phyloP scores from a whole-genome alignment of 2,113 vertebrate genomes.

The Engystomops pustulosus region DNA sequence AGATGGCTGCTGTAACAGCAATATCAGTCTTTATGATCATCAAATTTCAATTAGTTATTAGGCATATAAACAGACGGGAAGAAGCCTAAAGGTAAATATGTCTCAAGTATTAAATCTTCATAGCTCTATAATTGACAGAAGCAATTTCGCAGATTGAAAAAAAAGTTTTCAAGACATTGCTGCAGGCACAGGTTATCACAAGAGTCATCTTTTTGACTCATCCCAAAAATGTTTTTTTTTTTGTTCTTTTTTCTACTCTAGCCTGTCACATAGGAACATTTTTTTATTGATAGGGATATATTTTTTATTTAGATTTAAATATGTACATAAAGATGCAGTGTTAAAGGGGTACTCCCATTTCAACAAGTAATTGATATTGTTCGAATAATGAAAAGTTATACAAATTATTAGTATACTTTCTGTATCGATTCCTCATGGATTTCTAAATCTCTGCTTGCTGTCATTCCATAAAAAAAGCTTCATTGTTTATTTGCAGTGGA shows the following conservation, averaged over 20 bases:
- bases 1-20: neutral
- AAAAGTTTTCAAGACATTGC: neutral
- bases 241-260: neutral
- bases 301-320: neutral
- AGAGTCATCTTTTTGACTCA: neutral
- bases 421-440: too few relatives aligned
- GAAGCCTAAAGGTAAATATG: neutral
- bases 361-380: too few relatives aligned
- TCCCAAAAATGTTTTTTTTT: neutral
- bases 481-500: too few relatives aligned
- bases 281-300: neutral
- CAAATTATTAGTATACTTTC: too few relatives aligned
- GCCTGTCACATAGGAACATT: neutral
- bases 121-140: neutral
- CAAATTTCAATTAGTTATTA: conserved; percentile 9
- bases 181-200: neutral
- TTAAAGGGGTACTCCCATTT: too few relatives aligned
- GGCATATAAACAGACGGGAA: neutral
- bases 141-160: neutral
- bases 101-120: neutral
- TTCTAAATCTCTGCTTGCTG: too few relatives aligned
- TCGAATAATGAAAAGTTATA: too few relatives aligned
- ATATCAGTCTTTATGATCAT: conserved; percentile 2
- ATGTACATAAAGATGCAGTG: too few relatives aligned
- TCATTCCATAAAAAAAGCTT: too few relatives aligned